Conservation (phyloP, 2,888 invertebrate species). For the Rapana venosa region DNA sequence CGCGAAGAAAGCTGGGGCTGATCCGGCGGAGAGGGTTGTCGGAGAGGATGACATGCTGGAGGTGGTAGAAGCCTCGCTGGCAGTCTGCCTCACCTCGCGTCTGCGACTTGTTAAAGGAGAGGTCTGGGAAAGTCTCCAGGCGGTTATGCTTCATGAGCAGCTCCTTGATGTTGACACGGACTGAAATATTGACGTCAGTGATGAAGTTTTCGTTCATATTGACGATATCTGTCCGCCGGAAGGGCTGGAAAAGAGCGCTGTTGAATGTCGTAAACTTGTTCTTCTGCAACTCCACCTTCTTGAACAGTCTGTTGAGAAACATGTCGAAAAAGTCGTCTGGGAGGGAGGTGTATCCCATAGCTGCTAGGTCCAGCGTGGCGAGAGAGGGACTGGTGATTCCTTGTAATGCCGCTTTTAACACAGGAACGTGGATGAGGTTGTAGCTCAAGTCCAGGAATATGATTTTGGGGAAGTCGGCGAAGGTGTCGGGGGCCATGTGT, state of each 20-base stretch:
- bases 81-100: neutral
- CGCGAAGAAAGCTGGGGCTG: neutral
- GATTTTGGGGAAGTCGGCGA: constrained; percentile 31
- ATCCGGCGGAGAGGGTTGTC: constrained; percentile 1
- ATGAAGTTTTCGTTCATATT: neutral
- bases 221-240: neutral
- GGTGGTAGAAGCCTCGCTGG: constrained; percentile 11
- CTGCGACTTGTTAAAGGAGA: neutral
- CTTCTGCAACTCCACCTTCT: constrained; percentile 5
- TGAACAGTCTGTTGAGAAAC: neutral
- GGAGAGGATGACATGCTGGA: neutral
- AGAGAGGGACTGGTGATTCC: neutral
- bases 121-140: constrained; percentile 15
- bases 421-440: constrained; percentile 12
- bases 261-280: constrained; percentile 17
- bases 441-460: neutral
- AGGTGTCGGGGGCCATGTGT: constrained; percentile 4
- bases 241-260: constrained; percentile 21
- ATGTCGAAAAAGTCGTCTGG: constrained; percentile 33
- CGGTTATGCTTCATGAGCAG: constrained; percentile 2
- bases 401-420: neutral
- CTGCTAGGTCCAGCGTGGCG: neutral
- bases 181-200: neutral
- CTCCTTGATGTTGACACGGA: neutral
- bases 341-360: neutral